phyloP scores from a whole-genome alignment of 2,888 invertebrate genomes.

The Macroteleia sp. region DNA sequence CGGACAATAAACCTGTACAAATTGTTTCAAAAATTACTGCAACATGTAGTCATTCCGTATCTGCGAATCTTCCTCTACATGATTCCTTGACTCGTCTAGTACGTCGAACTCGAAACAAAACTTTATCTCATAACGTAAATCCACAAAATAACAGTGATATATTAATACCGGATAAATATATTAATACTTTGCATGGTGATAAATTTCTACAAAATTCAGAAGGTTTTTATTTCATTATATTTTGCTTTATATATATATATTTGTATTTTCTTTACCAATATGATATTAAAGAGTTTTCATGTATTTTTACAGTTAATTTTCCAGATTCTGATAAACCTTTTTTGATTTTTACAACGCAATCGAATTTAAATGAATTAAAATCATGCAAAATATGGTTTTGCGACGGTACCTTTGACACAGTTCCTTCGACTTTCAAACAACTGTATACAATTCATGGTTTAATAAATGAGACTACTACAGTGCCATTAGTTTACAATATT shows the following conservation, averaged over 20 bases:
- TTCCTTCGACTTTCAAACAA: slow-evolving; percentile 7
- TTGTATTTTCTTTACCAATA: neutral
- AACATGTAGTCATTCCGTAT: slow-evolving; percentile 3
- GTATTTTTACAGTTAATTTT: too few relatives aligned
- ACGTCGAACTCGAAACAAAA: too few relatives aligned
- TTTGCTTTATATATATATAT: neutral
- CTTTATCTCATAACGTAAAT: too few relatives aligned
- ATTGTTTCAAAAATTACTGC: slow-evolving; percentile 3
- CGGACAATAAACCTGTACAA: slow-evolving; percentile 8
- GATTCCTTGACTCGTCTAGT: neutral
- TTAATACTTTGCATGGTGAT: neutral
- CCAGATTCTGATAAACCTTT: too few relatives aligned
- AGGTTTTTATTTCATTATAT: neutral
- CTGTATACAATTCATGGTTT: slow-evolving; percentile 6
- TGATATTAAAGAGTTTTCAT: too few relatives aligned
- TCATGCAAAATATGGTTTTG: neutral
- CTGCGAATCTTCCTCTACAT: slow-evolving; percentile 1
- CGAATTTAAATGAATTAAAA: neutral
- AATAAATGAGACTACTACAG: neutral
- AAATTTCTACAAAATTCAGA: slow-evolving; percentile 2
- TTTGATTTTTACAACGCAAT: neutral
- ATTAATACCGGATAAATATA: neutral
- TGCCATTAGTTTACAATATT: slow-evolving; percentile 8
- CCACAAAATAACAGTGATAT: too few relatives aligned
- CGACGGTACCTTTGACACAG: neutral